Base-by-base conservation (phyloP, 2,888 invertebrate genomes). In the Antheraea yamamai region DNA sequence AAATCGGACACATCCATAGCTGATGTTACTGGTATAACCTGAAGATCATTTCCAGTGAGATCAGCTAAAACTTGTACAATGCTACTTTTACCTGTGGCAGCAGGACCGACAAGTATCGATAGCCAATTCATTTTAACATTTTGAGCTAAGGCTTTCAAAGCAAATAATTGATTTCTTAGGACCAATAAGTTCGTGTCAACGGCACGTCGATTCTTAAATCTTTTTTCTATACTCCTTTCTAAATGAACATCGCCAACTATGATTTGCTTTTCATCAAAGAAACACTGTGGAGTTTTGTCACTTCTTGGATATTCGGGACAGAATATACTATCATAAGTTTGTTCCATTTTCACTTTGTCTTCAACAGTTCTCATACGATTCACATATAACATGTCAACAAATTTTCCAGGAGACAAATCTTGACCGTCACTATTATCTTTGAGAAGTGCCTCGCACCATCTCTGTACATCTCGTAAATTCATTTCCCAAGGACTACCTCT, bases 1-100 rank as follows among this genome's bases (percentile, higher is more conserved):
- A 99, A 96, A 88, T 99, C 99, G 0, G 97, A 98, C 0, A 99
- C 98, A 86, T 99, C 99, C 97, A 98, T 99, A 58, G 98, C 97
- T 52, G 98, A 97, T 83, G 98, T 98, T 74, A 99, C 97, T 18
- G 97, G 96, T 76, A 99, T 93, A 0, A 97, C 96, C 81, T 96
- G 96, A 71, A 99, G 94, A 76, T 96, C 95, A 81, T 96, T 96
- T 2, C 98, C 98, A 0, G 96, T 95, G 74, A 99, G 89, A 82
- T 96, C 96, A 0, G 99, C 97, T 76, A 98, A 90, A 72, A 97
- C 95, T 87, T 97, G 96, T 39, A 98, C 96, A 10, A 97, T 89
- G 82, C 96, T 96, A 76, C 97, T 97, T 93, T 99, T 99, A 1
- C 98, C 98, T 79, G 96, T 95, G 55, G 97, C 97, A 10, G 97